Conservation (phyloP, 2,888 invertebrate genomes). For the Sinhomidia bicolor region DNA sequence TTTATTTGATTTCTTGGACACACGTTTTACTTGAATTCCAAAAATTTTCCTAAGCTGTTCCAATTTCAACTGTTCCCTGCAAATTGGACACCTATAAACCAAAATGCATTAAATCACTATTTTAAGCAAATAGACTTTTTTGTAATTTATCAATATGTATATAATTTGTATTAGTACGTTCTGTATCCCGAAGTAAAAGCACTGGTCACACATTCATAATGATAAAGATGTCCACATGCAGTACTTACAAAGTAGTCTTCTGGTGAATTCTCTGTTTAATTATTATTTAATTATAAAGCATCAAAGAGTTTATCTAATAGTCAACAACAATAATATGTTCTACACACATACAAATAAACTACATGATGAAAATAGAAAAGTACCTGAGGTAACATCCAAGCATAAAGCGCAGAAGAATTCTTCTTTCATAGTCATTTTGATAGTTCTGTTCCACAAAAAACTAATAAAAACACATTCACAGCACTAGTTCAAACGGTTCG, state of each 20-base stretch:
- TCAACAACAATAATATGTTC: neutral
- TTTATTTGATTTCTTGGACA: conserved; percentile 10
- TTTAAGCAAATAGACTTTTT: too few relatives aligned
- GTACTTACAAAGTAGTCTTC: conserved; percentile 78
- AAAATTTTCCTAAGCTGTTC: conserved; percentile 75
- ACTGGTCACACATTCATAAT: conserved; percentile 74
- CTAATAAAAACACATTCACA: neutral
- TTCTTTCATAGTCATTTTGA: conserved; percentile 65
- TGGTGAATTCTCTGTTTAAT: conserved; percentile 71
- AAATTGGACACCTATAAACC: conserved; percentile 75
- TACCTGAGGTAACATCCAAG: conserved; percentile 77
- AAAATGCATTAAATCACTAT: neutral
- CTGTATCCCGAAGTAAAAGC: conserved; percentile 77
- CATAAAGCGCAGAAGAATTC: conserved; percentile 77
- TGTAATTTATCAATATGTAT: too few relatives aligned
- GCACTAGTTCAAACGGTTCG: neutral
- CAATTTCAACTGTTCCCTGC: conserved; percentile 69
- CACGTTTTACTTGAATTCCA: conserved; percentile 73
- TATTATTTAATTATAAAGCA: conserved; percentile 5
- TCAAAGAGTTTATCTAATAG: neutral
- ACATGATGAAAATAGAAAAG: neutral
- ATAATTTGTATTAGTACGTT: too few relatives aligned
- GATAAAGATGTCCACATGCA: conserved; percentile 78
- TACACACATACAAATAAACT: neutral
- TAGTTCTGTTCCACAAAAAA: neutral